Conservation (phyloP, 1,140 invertebrate genomes). For the Diorhabda elongata region DNA sequence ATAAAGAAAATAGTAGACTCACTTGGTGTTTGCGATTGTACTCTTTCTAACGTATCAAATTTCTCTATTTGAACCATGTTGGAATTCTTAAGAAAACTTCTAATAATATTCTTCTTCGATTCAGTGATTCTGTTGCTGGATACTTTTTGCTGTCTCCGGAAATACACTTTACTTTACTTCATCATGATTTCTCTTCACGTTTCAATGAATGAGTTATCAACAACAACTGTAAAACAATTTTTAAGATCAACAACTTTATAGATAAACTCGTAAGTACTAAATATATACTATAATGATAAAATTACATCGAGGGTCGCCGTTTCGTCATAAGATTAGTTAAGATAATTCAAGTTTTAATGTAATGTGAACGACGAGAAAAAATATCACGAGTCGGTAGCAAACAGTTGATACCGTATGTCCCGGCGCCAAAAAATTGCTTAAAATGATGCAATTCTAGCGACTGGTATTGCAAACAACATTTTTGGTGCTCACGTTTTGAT, state of each 20-base stretch:
- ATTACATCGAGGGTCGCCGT: background rate
- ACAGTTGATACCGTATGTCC: too few species aligned
- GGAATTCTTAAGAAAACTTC: background rate
- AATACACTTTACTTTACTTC: background rate
- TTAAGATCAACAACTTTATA: constrained; percentile 1
- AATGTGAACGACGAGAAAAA: background rate
- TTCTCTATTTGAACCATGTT: background rate
- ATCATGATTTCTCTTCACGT: background rate
- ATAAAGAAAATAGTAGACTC: background rate
- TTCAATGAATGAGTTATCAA: background rate
- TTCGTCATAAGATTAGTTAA: background rate
- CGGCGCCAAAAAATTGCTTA: too few species aligned
- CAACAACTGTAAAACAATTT: constrained; percentile 1
- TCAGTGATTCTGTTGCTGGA: background rate
- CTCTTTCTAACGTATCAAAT: background rate
- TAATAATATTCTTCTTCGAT: background rate
- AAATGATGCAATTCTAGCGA: too few species aligned
- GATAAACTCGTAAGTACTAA: background rate
- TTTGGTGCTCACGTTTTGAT: too few species aligned
- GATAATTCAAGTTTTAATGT: background rate
- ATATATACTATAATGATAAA: constrained; percentile 1
- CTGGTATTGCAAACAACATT: too few species aligned
- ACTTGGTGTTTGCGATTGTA: background rate
- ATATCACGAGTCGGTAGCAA: background rate
- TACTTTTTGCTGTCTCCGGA: background rate